Evolutionary conservation across 1,140 invertebrate genomes (phyloP), one percentile per base, ranked within the genome.

Genomic region (Cyclargus thomasi): DNA sequence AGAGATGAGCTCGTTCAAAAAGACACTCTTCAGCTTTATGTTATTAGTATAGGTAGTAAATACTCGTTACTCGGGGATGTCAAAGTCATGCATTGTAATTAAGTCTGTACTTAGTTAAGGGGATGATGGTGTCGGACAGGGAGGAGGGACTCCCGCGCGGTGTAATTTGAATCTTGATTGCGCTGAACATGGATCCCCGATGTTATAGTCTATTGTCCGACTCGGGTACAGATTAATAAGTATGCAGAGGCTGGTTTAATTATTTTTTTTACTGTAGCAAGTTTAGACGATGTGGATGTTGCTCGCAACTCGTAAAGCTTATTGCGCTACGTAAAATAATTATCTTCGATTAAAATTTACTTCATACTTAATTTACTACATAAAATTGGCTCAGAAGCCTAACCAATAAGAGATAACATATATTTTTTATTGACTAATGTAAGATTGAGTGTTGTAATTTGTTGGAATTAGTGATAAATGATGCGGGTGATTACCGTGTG

Each of bases 81-180:
- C 21, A 59, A 66, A 69, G 69, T 70, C 74, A 66, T 74, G 69
- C 36, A 64, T 79, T 67, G 69, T 77, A 76, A 80, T 80, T 81
- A 82, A 76, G 72, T 71, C 39, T 64, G 70, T n/a, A n/a, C n/a
- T n/a, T n/a, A n/a, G n/a, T n/a, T n/a, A n/a, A 70, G 67, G 73
- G 77, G 74, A 69, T 75, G 77, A 76, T 76, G 71, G 71, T 72
- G 76, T 77, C 8, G 29, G 29, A 73, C 73, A 69, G 74, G 72
- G 59, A 71, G 29, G 69, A 77, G n/a, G n/a, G n/a, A n/a, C n/a
- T n/a, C n/a, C n/a, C 75, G 75, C 70, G 74, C 72, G 76, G 74
- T 81, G 70, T 78, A 82, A 81, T 84, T 86, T 79, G 75, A 82
- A 83, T 78, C 66, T 77, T 78, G 75, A 83, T 83, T 81, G 72